Evolutionary conservation across 2,797 vertebrate genomes (phyloP).

Genomic region (Luscinia megarhynchos): DNA sequence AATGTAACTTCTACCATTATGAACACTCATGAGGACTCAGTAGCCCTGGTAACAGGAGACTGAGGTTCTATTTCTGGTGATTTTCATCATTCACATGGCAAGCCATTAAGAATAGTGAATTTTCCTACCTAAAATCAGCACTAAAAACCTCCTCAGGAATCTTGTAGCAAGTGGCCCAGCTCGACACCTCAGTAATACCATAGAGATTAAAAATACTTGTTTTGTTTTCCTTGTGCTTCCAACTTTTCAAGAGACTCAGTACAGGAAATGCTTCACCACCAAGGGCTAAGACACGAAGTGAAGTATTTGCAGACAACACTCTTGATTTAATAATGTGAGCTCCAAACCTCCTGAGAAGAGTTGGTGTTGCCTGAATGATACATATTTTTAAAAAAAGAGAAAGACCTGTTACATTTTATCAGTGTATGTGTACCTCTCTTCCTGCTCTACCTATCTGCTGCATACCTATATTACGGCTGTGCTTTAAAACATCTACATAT

Average conservation of each 20-base stretch:
- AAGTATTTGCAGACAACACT: conserved; percentile 83
- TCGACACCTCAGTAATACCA: conserved; percentile 95
- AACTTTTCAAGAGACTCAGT: conserved; percentile 80
- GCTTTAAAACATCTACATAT: fast-evolving
- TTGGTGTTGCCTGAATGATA: conserved; percentile 87
- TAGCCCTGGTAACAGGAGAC: conserved; percentile 8
- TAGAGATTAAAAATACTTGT: conserved; percentile 93
- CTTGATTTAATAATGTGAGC: conserved; percentile 76
- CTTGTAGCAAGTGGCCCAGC: conserved; percentile 90
- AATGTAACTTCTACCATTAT: neutral
- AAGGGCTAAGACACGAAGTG: conserved; percentile 89
- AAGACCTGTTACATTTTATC: neutral
- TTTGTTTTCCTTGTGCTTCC: conserved; percentile 87
- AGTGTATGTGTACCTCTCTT: neutral
- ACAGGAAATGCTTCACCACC: conserved; percentile 92
- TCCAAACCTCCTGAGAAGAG: conserved; percentile 89
- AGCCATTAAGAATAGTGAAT: neutral
- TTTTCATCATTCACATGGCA: neutral
- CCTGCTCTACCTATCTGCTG: neutral
- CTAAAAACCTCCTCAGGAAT: conserved; percentile 81
- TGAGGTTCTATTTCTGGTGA: neutral
- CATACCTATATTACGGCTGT: neutral
- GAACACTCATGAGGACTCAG: neutral
- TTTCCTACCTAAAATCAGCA: conserved; percentile 56
- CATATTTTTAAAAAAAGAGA: neutral